Base-by-base conservation (phyloP, 2,113 vertebrate genomes). In the Amblyornis subalaris region DNA sequence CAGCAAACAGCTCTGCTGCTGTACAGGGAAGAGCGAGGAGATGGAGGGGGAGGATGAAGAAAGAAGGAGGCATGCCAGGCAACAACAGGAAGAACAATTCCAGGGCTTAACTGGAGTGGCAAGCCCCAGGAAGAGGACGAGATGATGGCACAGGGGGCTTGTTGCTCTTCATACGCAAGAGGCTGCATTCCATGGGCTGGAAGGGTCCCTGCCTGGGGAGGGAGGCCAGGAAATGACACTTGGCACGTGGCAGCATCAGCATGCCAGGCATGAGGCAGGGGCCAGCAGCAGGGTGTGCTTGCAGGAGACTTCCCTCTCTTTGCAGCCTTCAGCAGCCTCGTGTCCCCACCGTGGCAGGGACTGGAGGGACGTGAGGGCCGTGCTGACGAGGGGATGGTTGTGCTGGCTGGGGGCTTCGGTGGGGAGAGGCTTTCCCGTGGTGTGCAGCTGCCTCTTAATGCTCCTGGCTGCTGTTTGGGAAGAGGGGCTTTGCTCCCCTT, bases 261-360 rank as follows among this genome's bases (percentile, higher is more conserved):
- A 80, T 80, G 85, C 62, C 81, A 66, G 89, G 86, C 94, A 82
- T 31, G 62, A 94, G 74, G 54, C 74, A 69, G 81, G 71, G 88
- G 66, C 28, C 77, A 76, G 87, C 86, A 94, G 89, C 93, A 89
- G 66, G 89, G 50, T 76, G 50, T 76, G 70, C 71, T 91, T 89
- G 73, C 62, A 93, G 80, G 85, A 73, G 89, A 85, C 78, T 62
- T 83, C 50, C 48, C 71, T 89, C 66, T 76, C 58, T 93, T 55
- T 76, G 87, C 81, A 91, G 79, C 77, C 78, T 82, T 88, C 35
- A 70, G 74, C 89, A 91, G 78, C 66, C 58, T 94, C 74, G 40
- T 51, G 42, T 83, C 31, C 0, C 5, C 70, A 70, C 33, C 0
- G 0, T 80, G 64, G 36, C 60, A 83, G 84, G 55, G 73, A 18